Percentiles rank a stretch among this genome's conserved stretches.
phyloP scores from a whole-genome alignment of 1,140 invertebrate species.

The Drusus annulatus region DNA sequence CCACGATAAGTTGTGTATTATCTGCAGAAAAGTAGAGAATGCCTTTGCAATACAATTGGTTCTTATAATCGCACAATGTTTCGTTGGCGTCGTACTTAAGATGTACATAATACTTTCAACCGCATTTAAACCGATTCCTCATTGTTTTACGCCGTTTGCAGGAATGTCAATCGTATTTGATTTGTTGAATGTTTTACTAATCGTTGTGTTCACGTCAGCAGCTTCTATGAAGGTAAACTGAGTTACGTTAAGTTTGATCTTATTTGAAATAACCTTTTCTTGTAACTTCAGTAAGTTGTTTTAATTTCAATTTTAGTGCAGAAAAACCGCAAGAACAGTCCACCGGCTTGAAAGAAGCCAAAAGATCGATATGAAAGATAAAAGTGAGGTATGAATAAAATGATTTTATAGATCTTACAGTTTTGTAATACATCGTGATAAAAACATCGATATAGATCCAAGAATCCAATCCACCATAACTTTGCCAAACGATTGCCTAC shows the following conservation, averaged over 20 bases:
- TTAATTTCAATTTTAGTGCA: neutral
- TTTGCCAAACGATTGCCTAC: too few species aligned
- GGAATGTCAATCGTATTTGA: neutral
- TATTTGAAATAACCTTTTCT: too few species aligned
- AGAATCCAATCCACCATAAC: too few species aligned
- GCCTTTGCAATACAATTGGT: constrained; percentile 31
- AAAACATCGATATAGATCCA: too few species aligned
- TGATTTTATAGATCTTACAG: too few species aligned
- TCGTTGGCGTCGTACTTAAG: constrained; percentile 44
- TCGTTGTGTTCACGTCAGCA: constrained; percentile 19
- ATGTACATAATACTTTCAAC: constrained; percentile 44
- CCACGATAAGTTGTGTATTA: constrained; percentile 47
- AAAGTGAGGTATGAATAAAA: neutral
- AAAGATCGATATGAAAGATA: neutral
- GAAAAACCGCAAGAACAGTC: neutral
- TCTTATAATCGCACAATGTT: constrained; percentile 36
- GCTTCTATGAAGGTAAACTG: constrained; percentile 48
- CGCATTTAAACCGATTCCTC: neutral
- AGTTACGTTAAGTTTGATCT: neutral
- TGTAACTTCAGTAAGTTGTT: too few species aligned
- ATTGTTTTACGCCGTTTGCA: neutral
- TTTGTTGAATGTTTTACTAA: constrained; percentile 17
- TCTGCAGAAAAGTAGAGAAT: constrained; percentile 28
- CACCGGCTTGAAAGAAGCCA: constrained; percentile 1
- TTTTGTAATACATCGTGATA: too few species aligned